phyloP scores from a whole-genome alignment of 2,888 invertebrate species.

The Rhabditoides inermis region DNA sequence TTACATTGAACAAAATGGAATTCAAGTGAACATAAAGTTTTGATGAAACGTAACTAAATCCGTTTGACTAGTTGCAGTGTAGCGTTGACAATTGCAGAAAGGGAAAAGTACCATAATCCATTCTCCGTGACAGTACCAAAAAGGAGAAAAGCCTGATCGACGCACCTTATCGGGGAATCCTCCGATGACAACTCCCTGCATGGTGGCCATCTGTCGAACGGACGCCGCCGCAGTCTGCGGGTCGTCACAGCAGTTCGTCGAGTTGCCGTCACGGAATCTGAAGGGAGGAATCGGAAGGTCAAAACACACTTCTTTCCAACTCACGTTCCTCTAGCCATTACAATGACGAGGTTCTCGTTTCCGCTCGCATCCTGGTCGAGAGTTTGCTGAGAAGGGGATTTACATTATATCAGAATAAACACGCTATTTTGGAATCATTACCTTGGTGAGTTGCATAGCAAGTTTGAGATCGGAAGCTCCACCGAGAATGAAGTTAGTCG shows the following conservation, averaged over 20 bases:
- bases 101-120: no score
- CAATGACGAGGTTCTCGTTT: slow-evolving; percentile 4
- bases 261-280: not conserved
- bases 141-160: no score
- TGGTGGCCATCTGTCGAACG: slow-evolving; percentile 1
- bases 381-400: not conserved
- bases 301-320: not conserved
- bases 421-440: not conserved
- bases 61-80: no score
- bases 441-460: not conserved
- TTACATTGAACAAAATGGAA: not conserved
- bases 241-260: slow-evolving; percentile 7
- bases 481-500: slow-evolving; percentile 5
- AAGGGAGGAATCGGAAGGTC: not conserved
- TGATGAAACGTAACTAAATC: no score
- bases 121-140: no score
- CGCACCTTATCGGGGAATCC: slow-evolving; percentile 7
- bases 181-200: slow-evolving; percentile 7
- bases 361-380: slow-evolving; percentile 4
- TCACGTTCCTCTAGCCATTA: slow-evolving; percentile 7
- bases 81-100: no score
- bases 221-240: not conserved
- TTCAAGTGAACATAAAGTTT: not conserved
- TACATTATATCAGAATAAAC: not conserved
- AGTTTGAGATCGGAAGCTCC: slow-evolving; percentile 6